phyloP scores from a whole-genome alignment of 2,113 vertebrate genomes.

The Bagarius yarrelli region DNA sequence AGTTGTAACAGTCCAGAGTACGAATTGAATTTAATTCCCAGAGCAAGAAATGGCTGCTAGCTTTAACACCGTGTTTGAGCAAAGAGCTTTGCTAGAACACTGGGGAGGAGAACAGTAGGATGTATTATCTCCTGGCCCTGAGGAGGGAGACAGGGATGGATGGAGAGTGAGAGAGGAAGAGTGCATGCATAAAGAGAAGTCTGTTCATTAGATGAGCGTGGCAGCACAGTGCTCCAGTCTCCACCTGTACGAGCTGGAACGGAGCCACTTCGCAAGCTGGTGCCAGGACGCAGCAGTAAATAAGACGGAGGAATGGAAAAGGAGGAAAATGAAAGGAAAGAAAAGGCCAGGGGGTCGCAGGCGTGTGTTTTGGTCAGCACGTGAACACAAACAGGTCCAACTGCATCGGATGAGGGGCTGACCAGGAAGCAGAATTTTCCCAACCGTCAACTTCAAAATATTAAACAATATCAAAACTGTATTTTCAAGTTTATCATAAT shows the following conservation, averaged over 20 bases:
- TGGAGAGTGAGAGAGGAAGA: conserved; percentile 26
- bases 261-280: conserved; percentile 30
- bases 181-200: conserved; percentile 44
- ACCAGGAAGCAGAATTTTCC: background rate
- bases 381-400: conserved; percentile 8
- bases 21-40: background rate
- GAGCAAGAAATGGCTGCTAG: background rate
- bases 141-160: conserved; percentile 39
- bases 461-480: too few relatives aligned
- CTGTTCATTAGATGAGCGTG: conserved; percentile 45
- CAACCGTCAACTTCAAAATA: background rate
- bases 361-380: conserved; percentile 15
- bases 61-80: background rate
- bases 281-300: conserved; percentile 27
- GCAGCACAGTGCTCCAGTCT: conserved; percentile 32
- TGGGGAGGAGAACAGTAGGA: conserved; percentile 33
- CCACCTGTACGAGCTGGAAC: conserved; percentile 49
- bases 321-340: conserved; percentile 33
- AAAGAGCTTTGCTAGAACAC: background rate
- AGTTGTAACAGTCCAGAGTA: background rate
- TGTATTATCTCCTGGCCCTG: conserved; percentile 37
- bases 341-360: conserved; percentile 14
- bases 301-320: conserved; percentile 13
- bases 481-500: background rate
- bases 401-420: background rate